Evolutionary conservation across 1,140 invertebrate genomes (phyloP).

Genomic region (Samia ricini): DNA sequence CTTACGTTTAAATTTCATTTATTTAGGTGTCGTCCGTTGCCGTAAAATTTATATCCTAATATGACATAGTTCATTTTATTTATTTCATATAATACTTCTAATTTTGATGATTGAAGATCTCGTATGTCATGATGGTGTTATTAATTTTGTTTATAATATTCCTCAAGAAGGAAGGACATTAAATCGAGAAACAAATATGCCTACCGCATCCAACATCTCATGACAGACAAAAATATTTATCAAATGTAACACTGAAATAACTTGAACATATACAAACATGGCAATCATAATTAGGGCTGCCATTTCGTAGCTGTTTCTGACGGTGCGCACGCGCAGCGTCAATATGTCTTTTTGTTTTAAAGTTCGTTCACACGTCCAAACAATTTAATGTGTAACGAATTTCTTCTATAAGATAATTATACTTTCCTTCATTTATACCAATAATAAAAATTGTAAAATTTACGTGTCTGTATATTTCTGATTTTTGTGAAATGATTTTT

Average conservation of each 20-base stretch:
- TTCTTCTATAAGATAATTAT: too few species aligned
- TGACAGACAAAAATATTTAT: conserved; percentile 6
- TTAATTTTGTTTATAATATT: neutral
- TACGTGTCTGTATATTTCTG: too few species aligned
- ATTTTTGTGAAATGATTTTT: too few species aligned
- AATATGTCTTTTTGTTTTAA: conserved; percentile 7
- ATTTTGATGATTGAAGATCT: neutral
- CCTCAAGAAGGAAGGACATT: neutral
- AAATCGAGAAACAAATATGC: neutral
- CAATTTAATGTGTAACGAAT: neutral
- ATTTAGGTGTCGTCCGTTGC: too few species aligned
- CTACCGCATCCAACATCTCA: neutral
- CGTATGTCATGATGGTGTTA: neutral
- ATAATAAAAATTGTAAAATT: too few species aligned
- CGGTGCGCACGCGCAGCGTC: neutral
- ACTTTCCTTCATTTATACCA: neutral
- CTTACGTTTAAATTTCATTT: too few species aligned
- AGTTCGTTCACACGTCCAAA: neutral
- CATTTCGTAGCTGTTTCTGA: neutral
- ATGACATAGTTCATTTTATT: too few species aligned
- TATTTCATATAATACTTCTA: too few species aligned
- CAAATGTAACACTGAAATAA: conserved; percentile 9
- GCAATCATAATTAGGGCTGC: conserved; percentile 10
- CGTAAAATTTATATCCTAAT: too few species aligned
- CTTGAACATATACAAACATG: conserved; percentile 9